Percentiles rank a stretch among this genome's conserved stretches.
Evolutionary conservation across 2,888 invertebrate genomes (phyloP).

Genomic region (Amiota minor): DNA sequence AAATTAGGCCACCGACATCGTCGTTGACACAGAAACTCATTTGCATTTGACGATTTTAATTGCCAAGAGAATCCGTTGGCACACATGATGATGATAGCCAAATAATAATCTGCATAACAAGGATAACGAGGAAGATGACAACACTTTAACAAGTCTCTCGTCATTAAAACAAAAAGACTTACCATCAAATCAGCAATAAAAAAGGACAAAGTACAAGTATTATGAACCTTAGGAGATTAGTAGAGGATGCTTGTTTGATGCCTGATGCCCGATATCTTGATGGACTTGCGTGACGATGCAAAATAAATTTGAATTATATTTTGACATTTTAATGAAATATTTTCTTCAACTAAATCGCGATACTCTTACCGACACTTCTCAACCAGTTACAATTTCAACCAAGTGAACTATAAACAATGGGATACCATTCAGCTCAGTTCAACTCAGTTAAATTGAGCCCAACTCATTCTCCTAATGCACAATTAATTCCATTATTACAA

Average conservation of each 20-base stretch:
- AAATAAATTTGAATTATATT: conserved; percentile 61
- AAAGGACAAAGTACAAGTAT: too few species aligned
- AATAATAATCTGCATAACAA: too few species aligned
- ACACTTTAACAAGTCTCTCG: conserved; percentile 66
- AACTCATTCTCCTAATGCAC: conserved; percentile 4
- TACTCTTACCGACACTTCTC: not conserved
- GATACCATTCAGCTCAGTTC: too few species aligned
- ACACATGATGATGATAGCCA: conserved; percentile 21
- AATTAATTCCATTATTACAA: conserved; percentile 22
- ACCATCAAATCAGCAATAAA: not conserved
- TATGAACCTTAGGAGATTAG: too few species aligned
- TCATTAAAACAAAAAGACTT: conserved; percentile 44
- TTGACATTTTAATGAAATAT: conserved; percentile 62
- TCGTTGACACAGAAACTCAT: conserved; percentile 61
- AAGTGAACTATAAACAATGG: too few species aligned
- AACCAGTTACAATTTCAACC: too few species aligned
- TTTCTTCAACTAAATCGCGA: conserved; percentile 41
- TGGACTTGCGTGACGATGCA: conserved; percentile 62
- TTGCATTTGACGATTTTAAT: conserved; percentile 64
- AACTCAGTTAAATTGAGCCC: not conserved
- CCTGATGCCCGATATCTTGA: conserved; percentile 10
- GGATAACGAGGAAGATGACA: conserved; percentile 66
- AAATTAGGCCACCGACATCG: too few species aligned
- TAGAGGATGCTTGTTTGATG: too few species aligned
- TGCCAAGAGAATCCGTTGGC: conserved; percentile 46